phyloP scores from a whole-genome alignment of 1,140 invertebrate species.

The Lamellibrachia luymesi region DNA sequence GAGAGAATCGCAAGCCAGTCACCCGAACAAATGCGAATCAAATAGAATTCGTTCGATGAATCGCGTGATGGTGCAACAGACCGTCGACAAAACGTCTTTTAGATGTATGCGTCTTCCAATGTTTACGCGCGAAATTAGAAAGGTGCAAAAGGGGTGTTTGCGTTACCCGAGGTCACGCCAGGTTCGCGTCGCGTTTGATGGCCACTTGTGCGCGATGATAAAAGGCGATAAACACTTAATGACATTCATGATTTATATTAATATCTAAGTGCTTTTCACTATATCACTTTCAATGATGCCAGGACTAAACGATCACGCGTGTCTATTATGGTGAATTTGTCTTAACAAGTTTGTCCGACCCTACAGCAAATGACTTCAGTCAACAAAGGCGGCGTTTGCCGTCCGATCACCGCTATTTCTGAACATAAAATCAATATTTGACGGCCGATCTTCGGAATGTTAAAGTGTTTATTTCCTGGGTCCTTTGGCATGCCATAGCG shows the following conservation, averaged over 20 bases:
- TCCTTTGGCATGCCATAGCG: neutral
- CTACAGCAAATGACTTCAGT: neutral
- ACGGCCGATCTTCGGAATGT: neutral
- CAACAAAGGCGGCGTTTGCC: neutral
- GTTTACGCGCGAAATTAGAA: neutral
- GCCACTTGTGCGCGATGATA: neutral
- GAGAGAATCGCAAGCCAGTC: neutral
- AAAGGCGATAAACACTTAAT: neutral
- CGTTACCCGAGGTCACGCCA: neutral
- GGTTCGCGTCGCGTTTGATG: neutral
- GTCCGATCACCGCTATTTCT: neutral
- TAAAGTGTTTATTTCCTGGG: neutral
- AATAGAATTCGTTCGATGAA: neutral
- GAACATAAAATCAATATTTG: neutral
- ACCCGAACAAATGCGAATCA: neutral
- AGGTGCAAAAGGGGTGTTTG: neutral
- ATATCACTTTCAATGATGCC: neutral
- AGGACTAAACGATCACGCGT: neutral
- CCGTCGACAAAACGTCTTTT: neutral
- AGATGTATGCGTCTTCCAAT: neutral
- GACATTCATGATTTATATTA: slow-evolving; percentile 6
- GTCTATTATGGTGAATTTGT: slow-evolving; percentile 1
- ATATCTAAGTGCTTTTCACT: neutral
- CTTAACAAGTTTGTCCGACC: neutral
- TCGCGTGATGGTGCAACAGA: neutral